Percentiles rank a stretch among this genome's conserved stretches.
These are phyloP conservation scores for Heliconius nattereri DNA, from an alignment of 1,140 invertebrate species.

Conservation along the genomic window DNA sequence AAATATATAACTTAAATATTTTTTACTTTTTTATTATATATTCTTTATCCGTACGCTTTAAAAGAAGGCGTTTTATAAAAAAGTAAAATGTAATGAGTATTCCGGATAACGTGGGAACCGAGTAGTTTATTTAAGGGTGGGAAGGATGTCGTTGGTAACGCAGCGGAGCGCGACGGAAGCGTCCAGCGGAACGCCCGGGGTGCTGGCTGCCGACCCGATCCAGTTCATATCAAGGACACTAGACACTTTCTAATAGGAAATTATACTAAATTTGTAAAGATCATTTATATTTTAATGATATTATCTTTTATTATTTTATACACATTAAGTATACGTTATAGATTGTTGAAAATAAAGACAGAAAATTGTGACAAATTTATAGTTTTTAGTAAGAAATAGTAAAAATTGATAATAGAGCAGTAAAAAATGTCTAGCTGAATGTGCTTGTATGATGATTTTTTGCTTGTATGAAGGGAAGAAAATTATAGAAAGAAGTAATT, in stretches of 20 bases:
- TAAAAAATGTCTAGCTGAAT: no score
- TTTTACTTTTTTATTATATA: no score
- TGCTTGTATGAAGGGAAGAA: neutral
- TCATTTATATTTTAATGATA: neutral
- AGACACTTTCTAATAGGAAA: conserved; percentile 39
- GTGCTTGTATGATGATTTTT: no score
- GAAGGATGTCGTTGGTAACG: conserved; percentile 41
- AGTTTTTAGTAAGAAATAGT: no score
- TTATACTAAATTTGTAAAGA: neutral
- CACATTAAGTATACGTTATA: neutral
- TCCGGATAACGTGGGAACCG: neutral
- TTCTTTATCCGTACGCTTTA: no score
- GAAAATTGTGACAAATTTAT: no score
- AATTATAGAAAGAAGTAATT: neutral
- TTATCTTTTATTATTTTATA: neutral
- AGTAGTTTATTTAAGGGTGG: conserved; percentile 23
- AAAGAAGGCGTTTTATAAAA: no score
- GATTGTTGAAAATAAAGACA: no score
- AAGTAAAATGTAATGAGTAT: neutral
- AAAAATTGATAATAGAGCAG: no score
- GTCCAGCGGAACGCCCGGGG: conserved; percentile 56
- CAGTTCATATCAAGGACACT: conserved; percentile 46
- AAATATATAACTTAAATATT: no score
- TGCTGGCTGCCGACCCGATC: conserved; percentile 39
- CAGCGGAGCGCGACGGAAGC: conserved; percentile 56